Evolutionary conservation across 2,888 invertebrate species (phyloP), one percentile per base, ranked within the genome.

Genomic region (Andrena minutula): DNA sequence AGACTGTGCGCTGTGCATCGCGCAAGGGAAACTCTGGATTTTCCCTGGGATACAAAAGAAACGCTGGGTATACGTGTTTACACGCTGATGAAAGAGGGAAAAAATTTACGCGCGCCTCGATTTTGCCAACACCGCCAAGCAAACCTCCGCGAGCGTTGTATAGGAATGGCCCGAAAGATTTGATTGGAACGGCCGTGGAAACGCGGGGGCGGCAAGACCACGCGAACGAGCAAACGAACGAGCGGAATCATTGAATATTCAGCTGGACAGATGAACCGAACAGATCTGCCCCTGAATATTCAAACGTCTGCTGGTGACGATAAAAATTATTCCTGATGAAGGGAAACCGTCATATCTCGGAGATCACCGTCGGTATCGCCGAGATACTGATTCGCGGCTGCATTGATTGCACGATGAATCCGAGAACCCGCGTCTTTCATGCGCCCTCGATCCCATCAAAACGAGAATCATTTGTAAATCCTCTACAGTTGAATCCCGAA

Each of bases 211-310:
- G 53, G 74, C 74, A 79, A 82, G 79, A 75, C 69, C 69, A 69
- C 41, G 68, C 72, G 79, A 75, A 74, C 87, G 87, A 72, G 72
- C 78, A 78, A 83, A 85, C 83, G 86, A 85, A 79, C 80, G 75
- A 72, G 84, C 83, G 81, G 83, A 88, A 86, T 86, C 90, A 87
- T 88, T 90, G 90, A 90, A 90, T 90, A 90, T 90, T 90, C 90
- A 90, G 83, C 70, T 65, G 80, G 75, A 71, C 85, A 84, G 86
- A 89, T 87, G 87, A 90, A 90, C 87, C 84, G 88, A 86, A 84
- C 88, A 78, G 84, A 84, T 84, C 75, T 73, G 70, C 8, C 61
- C 75, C 79, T 89, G 90, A 90, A 90, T 90, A 90, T 90, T 90
- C 90, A 88, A 88, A 82, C 78, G 75, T 69, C 73, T 71, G 60